phyloP scores from a whole-genome alignment of 2,113 vertebrate species.

The Cacatua alba region DNA sequence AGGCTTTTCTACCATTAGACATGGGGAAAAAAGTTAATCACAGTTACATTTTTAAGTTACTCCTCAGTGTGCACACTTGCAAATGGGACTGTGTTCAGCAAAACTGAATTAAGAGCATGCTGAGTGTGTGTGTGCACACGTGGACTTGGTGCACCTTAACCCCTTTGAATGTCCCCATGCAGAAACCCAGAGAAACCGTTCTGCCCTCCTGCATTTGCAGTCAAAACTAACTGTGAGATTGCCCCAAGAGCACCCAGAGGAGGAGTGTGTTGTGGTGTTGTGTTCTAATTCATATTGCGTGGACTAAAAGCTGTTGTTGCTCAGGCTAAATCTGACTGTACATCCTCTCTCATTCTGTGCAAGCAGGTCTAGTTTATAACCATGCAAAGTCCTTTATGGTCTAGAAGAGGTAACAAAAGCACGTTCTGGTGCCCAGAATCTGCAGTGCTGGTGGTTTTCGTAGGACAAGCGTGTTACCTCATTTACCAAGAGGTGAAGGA shows the following conservation, averaged over 20 bases:
- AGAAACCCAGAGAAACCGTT: not conserved
- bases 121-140: fast-evolving
- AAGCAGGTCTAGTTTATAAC: not conserved
- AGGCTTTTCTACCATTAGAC: not conserved
- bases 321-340: not conserved
- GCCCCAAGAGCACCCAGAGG: not conserved
- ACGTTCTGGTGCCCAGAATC: not conserved
- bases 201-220: not conserved
- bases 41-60: not conserved
- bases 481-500: not conserved
- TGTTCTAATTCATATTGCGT: not conserved
- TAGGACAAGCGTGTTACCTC: not conserved
- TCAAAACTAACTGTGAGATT: not conserved
- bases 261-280: not conserved
- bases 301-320: not conserved
- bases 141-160: too few relatives aligned
- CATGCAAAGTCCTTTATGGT: not conserved
- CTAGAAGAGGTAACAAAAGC: not conserved
- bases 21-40: not conserved
- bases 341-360: not conserved
- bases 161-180: not conserved
- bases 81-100: not conserved
- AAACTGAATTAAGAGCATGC: not conserved
- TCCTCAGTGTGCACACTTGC: not conserved
- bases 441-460: not conserved